These are phyloP conservation scores for Hemichromis elongatus DNA, from an alignment of 2,113 vertebrate genomes.

Conservation along the genomic window DNA sequence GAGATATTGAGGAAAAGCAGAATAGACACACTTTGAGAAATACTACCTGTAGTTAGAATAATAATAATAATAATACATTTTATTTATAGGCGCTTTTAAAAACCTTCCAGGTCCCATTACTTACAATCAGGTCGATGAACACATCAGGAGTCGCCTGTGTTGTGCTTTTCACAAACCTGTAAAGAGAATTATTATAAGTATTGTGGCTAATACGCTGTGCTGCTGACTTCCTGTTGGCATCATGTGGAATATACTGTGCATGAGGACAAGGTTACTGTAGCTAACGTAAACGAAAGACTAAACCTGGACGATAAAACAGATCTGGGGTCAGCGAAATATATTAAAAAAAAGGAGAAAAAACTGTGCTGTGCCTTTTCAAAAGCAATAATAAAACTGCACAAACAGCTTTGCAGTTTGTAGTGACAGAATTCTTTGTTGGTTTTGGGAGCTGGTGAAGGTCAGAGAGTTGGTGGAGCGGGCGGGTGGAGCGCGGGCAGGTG, in stretches of 20 bases:
- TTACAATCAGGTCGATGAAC: not conserved
- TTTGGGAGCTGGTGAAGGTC: too few species aligned
- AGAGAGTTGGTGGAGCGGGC: too few species aligned
- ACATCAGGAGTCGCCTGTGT: too few species aligned
- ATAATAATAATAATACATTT: not conserved
- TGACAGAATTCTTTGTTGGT: too few species aligned
- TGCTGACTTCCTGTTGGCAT: not conserved
- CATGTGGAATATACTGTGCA: not conserved
- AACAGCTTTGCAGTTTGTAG: too few species aligned
- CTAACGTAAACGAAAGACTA: not conserved
- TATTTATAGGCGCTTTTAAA: not conserved
- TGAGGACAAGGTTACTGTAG: not conserved
- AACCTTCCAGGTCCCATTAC: not conserved
- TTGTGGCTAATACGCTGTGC: accelerated
- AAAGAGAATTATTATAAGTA: not conserved
- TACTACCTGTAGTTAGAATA: not conserved
- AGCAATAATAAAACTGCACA: not conserved
- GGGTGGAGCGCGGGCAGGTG: accelerated
- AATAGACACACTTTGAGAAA: not conserved
- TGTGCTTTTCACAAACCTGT: not conserved
- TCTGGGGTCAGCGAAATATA: accelerated
- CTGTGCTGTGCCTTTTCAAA: not conserved
- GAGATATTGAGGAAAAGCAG: not conserved
- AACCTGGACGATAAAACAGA: not conserved
- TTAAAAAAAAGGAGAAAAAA: too few species aligned